phyloP scores from a whole-genome alignment of 2,888 invertebrate genomes.

The Ametastegia equiseti region DNA sequence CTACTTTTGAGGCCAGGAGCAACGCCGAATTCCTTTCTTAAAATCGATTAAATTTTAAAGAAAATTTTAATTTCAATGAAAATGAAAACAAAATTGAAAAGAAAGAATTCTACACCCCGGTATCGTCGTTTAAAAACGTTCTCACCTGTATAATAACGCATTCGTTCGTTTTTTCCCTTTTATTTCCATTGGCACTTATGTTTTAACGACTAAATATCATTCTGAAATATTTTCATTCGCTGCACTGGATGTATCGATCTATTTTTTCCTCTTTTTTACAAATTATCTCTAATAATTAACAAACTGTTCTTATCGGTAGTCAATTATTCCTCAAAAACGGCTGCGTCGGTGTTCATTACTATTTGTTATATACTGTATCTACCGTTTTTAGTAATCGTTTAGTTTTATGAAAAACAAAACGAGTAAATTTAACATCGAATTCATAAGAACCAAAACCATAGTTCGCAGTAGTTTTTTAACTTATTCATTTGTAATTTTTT shows the following conservation, averaged over 20 bases:
- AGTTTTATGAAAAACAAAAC: not conserved
- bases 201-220: not conserved
- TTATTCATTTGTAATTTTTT: not conserved
- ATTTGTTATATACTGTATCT: not conserved
- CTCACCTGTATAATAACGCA: constrained; percentile 41
- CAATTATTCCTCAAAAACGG: not conserved
- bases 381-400: not conserved
- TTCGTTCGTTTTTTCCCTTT: not conserved
- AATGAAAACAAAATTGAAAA: too few relatives aligned
- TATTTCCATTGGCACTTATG: not conserved
- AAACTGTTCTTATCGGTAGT: not conserved
- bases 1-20: constrained; percentile 66
- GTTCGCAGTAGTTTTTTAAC: constrained; percentile 20
- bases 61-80: not conserved
- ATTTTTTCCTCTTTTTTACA: not conserved
- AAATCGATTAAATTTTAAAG: constrained; percentile 65
- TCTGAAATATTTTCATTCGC: not conserved
- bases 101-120: constrained; percentile 8
- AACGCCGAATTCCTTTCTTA: constrained; percentile 66
- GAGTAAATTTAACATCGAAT: constrained; percentile 28
- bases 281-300: constrained; percentile 12
- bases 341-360: not conserved
- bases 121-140: not conserved
- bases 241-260: not conserved
- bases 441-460: constrained; percentile 18